Conservation (phyloP, 2,797 vertebrate species). For the Hypotaenidia philippensis region DNA sequence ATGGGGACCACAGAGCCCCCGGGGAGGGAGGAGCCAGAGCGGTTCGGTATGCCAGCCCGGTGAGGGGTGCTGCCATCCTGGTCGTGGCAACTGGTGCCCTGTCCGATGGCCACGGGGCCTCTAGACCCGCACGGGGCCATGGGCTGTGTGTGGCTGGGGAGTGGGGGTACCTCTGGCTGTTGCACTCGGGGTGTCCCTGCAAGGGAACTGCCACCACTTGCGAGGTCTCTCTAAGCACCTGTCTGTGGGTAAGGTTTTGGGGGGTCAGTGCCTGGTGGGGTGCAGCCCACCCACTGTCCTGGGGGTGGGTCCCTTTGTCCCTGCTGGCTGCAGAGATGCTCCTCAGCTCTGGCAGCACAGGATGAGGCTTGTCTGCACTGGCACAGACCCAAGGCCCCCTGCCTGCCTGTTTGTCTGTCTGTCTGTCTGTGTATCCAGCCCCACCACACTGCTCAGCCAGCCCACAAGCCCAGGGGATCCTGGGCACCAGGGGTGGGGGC, state of each 20-base stretch:
- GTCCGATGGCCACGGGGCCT: accelerated
- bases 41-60: accelerated
- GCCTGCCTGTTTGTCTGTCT: too few relatives aligned
- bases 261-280: background rate
- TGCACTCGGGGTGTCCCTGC: background rate
- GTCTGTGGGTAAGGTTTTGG: background rate
- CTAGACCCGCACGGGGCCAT: too few relatives aligned
- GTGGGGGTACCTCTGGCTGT: too few relatives aligned
- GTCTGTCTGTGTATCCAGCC: background rate
- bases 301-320: background rate
- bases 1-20: background rate
- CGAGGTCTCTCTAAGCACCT: background rate
- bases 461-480: background rate
- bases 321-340: too few relatives aligned
- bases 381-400: background rate
- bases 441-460: background rate
- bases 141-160: accelerated
- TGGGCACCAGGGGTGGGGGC: too few relatives aligned
- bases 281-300: background rate
- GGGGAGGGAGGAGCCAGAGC: background rate
- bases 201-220: background rate
- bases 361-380: background rate
- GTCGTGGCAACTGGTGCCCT: background rate
- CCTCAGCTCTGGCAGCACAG: background rate
- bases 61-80: background rate